A percentile compares a stretch with the other conserved stretches of the same genome.
phyloP scores from a whole-genome alignment of 1,140 invertebrate genomes.

The Formica selysi region DNA sequence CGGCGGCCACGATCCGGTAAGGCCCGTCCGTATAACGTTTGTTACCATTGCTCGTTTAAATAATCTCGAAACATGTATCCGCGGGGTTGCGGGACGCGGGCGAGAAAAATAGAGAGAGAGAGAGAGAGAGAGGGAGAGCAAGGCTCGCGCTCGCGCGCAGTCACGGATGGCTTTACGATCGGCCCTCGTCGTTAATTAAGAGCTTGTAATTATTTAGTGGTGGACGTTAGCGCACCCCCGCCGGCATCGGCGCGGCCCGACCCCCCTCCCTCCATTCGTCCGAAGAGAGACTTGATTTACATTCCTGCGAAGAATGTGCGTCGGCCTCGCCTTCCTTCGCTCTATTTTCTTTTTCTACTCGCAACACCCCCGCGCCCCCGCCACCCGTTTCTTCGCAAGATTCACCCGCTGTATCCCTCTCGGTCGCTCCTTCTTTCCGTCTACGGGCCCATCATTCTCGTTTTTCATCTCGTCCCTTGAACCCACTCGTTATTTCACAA shows the following conservation, averaged over 20 bases:
- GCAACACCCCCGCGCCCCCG: slow-evolving; percentile 36
- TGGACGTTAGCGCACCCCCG: slow-evolving; percentile 85
- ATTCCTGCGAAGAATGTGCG: slow-evolving; percentile 79
- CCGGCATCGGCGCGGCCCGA: slow-evolving; percentile 80
- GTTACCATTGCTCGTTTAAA: slow-evolving; percentile 83
- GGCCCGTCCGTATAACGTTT: slow-evolving; percentile 74
- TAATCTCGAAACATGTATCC: slow-evolving; percentile 85
- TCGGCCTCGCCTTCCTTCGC: slow-evolving; percentile 62
- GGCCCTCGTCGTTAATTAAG: slow-evolving; percentile 85
- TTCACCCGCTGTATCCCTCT: slow-evolving; percentile 2
- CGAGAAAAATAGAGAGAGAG: slow-evolving; percentile 24
- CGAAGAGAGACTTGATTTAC: slow-evolving; percentile 80
- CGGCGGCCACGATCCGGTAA: slow-evolving; percentile 68
- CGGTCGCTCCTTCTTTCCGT: neutral
- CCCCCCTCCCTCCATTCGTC: slow-evolving; percentile 59
- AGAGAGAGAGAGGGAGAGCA: neutral
- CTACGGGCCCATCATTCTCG: slow-evolving; percentile 8
- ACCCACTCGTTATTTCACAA: slow-evolving; percentile 52
- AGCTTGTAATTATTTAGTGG: slow-evolving; percentile 86
- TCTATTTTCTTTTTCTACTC: slow-evolving; percentile 74
- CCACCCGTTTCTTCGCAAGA: neutral
- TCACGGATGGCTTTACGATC: slow-evolving; percentile 85
- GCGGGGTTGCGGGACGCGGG: slow-evolving; percentile 75
- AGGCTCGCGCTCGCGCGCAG: slow-evolving; percentile 45
- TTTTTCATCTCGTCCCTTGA: slow-evolving; percentile 36